Conservation (phyloP, 2,797 vertebrate genomes). For the Gymnoscopelus braueri region DNA sequence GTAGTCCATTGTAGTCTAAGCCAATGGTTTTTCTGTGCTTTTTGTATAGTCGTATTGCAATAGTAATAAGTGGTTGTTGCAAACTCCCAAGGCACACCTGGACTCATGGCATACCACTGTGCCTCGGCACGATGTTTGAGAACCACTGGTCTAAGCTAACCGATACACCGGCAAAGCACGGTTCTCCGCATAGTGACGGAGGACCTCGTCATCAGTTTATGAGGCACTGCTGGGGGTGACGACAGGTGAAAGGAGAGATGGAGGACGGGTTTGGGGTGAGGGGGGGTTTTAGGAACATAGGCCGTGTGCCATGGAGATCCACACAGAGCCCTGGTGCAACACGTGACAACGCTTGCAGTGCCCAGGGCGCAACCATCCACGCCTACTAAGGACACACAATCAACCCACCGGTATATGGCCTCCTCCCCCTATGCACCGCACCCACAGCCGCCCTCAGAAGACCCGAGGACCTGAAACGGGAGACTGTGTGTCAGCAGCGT, state of each 20-base stretch:
- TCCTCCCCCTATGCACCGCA: slow-evolving; percentile 41
- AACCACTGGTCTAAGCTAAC: too few species aligned
- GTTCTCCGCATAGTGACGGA: not conserved
- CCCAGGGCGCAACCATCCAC: slow-evolving; percentile 2
- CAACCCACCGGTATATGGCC: slow-evolving; percentile 3
- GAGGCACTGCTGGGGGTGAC: slow-evolving; percentile 36
- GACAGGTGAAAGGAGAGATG: slow-evolving; percentile 47
- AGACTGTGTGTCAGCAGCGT: slow-evolving; percentile 41
- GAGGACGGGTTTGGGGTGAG: slow-evolving; percentile 12
- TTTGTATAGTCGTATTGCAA: too few species aligned
- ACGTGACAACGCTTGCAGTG: slow-evolving; percentile 33
- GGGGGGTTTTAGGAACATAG: not conserved
- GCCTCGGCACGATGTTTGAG: too few species aligned
- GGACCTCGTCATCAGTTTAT: slow-evolving; percentile 36
- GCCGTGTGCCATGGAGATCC: slow-evolving; percentile 32
- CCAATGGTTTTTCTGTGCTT: too few species aligned
- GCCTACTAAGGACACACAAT: slow-evolving; percentile 26
- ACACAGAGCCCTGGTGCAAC: slow-evolving; percentile 25
- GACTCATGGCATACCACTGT: too few species aligned
- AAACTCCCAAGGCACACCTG: too few species aligned
- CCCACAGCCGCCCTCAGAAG: slow-evolving; percentile 51
- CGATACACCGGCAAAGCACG: slow-evolving; percentile 14
- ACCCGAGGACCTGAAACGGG: slow-evolving; percentile 64
- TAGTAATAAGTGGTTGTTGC: too few species aligned
- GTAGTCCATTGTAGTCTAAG: too few species aligned